Conservation (phyloP, 2,888 invertebrate genomes). For the Agrotis clavis region DNA sequence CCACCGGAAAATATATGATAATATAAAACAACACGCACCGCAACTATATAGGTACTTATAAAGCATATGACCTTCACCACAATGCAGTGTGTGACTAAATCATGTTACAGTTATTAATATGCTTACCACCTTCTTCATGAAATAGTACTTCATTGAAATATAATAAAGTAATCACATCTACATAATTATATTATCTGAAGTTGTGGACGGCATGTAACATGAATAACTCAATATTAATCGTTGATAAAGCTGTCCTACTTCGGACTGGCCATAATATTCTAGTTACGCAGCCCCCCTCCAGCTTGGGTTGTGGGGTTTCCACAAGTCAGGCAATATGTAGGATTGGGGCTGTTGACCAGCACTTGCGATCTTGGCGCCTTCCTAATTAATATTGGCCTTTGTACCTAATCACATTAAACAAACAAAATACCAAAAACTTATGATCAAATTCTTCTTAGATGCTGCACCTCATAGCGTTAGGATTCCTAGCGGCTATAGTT, state of each 20-base stretch:
- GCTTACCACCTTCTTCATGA: conserved; percentile 4
- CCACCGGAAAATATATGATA: not conserved
- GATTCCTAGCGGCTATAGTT: conserved; percentile 94
- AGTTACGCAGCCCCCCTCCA: no score
- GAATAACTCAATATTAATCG: not conserved
- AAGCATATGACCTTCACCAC: conserved; percentile 10
- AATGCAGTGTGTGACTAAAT: conserved; percentile 16
- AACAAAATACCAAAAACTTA: conserved; percentile 1
- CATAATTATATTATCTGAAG: not conserved
- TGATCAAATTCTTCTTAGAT: conserved; percentile 87
- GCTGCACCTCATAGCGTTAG: conserved; percentile 94
- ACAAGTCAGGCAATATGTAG: no score
- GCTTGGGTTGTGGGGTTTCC: no score
- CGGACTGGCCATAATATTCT: no score
- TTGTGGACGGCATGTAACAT: not conserved
- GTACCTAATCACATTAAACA: not conserved
- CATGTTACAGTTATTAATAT: conserved; percentile 6
- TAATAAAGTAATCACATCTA: not conserved
- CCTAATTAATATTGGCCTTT: not conserved
- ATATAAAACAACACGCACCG: conserved; percentile 4
- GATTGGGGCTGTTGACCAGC: no score
- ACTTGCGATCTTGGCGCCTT: no score
- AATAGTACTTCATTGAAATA: conserved; percentile 13
- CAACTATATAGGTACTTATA: not conserved
- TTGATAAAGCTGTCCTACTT: not conserved